Evolutionary conservation across 2,113 vertebrate species (phyloP).

Genomic region (Gorsachius goisagi): DNA sequence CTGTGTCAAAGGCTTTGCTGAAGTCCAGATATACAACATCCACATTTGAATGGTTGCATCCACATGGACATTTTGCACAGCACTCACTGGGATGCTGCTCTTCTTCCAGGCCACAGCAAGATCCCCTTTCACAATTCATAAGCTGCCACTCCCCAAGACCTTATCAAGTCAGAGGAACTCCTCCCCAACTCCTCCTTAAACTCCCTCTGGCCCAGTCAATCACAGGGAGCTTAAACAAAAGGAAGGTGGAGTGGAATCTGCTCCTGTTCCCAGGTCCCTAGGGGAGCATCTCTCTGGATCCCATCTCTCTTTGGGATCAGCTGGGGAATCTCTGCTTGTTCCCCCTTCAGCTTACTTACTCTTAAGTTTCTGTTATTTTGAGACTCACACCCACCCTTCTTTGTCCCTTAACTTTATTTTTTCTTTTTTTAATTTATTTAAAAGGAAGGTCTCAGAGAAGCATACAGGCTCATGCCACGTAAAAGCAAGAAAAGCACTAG

Average conservation of each 20-base stretch:
- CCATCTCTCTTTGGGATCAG: not conserved
- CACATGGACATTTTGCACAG: rapidly evolving
- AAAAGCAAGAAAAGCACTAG: not conserved
- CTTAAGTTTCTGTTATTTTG: not conserved
- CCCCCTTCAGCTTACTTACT: not conserved
- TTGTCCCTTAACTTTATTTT: not conserved
- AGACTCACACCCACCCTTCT: not conserved
- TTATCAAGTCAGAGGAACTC: not conserved
- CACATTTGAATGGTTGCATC: not conserved
- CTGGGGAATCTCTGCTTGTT: not conserved
- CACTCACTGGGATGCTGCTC: not conserved
- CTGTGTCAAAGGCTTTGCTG: no score
- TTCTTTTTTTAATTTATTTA: not conserved
- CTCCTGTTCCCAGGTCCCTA: not conserved
- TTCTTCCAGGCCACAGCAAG: not conserved
- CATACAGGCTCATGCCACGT: not conserved
- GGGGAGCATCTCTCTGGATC: not conserved
- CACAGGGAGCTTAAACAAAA: not conserved
- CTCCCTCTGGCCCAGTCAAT: not conserved
- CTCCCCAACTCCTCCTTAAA: not conserved
- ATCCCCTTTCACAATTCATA: not conserved
- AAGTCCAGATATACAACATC: no score
- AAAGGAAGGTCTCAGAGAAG: not conserved
- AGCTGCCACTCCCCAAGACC: not conserved
- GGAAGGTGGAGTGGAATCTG: not conserved